Evolutionary conservation across 2,113 vertebrate species (phyloP).

Genomic region (Sialia sialis): DNA sequence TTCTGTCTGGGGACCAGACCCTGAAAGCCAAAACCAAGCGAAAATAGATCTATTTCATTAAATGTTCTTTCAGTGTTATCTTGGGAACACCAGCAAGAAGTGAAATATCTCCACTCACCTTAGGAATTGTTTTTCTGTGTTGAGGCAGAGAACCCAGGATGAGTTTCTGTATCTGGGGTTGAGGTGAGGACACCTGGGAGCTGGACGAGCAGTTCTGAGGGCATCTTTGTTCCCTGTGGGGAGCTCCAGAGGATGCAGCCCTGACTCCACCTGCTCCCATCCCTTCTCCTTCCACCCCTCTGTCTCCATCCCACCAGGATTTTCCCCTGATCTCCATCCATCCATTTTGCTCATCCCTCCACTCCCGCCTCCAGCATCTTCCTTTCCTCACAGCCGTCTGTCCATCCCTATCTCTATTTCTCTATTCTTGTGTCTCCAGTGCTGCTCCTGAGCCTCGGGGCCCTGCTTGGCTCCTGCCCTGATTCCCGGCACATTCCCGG

Average conservation of each 20-base stretch:
- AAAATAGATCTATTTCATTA: not conserved
- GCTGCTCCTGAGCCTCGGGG: not conserved
- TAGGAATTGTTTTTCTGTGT: not conserved
- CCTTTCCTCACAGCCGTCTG: not conserved
- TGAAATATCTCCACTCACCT: not conserved
- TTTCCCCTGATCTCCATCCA: not conserved
- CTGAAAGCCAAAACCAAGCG: not conserved
- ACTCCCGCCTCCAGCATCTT: fast-evolving
- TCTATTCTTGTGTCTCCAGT: not conserved
- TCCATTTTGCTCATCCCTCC: not conserved
- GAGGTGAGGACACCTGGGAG: not conserved
- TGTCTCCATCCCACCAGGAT: not conserved
- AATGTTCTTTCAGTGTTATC: not conserved
- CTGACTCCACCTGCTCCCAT: not conserved
- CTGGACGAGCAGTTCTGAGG: fast-evolving
- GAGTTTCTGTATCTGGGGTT: not conserved
- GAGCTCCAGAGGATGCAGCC: not conserved
- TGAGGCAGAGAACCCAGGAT: not conserved
- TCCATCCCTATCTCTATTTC: not conserved
- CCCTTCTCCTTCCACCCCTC: not conserved
- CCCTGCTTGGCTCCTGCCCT: fast-evolving
- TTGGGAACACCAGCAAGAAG: not conserved
- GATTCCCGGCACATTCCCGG: not conserved
- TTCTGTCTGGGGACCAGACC: not conserved
- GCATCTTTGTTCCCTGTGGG: not conserved